These are phyloP conservation scores for Crossocerus cetratus DNA, from an alignment of 2,888 invertebrate species.

Conservation along the genomic window DNA sequence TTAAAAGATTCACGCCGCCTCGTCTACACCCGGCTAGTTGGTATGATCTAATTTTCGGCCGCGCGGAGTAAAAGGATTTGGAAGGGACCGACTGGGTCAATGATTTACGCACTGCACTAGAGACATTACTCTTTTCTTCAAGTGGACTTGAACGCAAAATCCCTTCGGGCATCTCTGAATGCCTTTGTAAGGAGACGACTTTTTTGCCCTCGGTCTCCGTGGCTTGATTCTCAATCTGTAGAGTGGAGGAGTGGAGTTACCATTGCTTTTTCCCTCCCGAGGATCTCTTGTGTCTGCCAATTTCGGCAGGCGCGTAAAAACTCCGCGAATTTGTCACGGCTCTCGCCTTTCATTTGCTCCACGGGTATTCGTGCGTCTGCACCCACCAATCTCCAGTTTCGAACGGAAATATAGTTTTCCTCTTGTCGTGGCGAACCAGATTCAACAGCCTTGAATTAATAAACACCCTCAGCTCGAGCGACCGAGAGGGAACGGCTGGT, in stretches of 20 bases:
- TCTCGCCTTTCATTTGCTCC: no score
- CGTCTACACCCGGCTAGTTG: slow-evolving; percentile 12
- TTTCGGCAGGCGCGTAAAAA: no score
- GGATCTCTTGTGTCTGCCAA: no score
- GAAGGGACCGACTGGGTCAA: slow-evolving; percentile 20
- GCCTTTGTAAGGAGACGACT: no score
- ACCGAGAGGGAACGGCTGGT: background rate
- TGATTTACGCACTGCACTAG: slow-evolving; percentile 16
- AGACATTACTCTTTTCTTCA: slow-evolving; percentile 1
- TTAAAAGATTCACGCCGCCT: slow-evolving; percentile 41
- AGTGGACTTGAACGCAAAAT: no score
- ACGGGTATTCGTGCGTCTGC: background rate
- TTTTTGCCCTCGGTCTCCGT: no score
- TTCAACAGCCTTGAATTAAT: slow-evolving; percentile 6
- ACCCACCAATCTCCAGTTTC: background rate
- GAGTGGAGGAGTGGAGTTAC: no score
- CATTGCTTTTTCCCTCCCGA: no score
- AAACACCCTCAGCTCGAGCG: background rate
- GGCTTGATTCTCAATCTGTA: no score
- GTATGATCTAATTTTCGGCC: slow-evolving; percentile 35
- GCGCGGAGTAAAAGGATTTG: slow-evolving; percentile 22
- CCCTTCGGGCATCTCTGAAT: no score
- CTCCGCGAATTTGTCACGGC: no score
- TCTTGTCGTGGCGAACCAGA: no score
- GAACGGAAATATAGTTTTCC: background rate